Percentiles rank a stretch among this genome's conserved stretches.
Evolutionary conservation across 2,888 invertebrate genomes (phyloP).

Genomic region (Leucophora obtusa): DNA sequence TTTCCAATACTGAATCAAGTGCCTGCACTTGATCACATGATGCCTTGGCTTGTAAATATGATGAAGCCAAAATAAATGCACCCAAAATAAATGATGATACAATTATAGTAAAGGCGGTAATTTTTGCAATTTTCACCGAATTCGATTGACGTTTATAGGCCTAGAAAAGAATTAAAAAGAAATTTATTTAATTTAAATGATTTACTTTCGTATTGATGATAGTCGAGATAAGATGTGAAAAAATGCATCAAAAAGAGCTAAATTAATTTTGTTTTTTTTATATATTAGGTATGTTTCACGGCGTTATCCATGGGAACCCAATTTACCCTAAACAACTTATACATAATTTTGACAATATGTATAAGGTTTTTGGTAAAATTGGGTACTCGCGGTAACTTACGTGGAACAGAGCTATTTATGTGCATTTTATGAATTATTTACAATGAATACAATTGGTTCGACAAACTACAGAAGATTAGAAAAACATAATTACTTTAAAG

Average conservation of each 20-base stretch:
- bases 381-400: too few relatives aligned
- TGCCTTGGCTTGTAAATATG: constrained; percentile 89
- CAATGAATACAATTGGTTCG: too few relatives aligned
- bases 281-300: too few relatives aligned
- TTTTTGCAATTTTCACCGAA: constrained; percentile 91
- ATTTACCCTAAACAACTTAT: too few relatives aligned
- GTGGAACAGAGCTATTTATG: too few relatives aligned
- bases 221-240: not conserved
- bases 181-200: constrained; percentile 65
- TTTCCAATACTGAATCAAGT: constrained; percentile 83
- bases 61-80: constrained; percentile 89
- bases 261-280: too few relatives aligned
- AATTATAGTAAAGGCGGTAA: constrained; percentile 90
- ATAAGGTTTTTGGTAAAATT: too few relatives aligned
- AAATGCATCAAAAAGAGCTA: not conserved
- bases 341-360: too few relatives aligned
- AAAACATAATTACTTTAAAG: too few relatives aligned
- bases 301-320: too few relatives aligned
- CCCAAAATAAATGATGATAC: constrained; percentile 89
- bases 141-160: constrained; percentile 88
- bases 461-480: too few relatives aligned
- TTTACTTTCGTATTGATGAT: not conserved
- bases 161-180: constrained; percentile 78
- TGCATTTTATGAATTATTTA: too few relatives aligned
- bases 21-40: constrained; percentile 89